Percentiles rank a stretch among this genome's conserved stretches.
phyloP scores from a whole-genome alignment of 2,888 invertebrate species.

The Chloroclystis v-ata region DNA sequence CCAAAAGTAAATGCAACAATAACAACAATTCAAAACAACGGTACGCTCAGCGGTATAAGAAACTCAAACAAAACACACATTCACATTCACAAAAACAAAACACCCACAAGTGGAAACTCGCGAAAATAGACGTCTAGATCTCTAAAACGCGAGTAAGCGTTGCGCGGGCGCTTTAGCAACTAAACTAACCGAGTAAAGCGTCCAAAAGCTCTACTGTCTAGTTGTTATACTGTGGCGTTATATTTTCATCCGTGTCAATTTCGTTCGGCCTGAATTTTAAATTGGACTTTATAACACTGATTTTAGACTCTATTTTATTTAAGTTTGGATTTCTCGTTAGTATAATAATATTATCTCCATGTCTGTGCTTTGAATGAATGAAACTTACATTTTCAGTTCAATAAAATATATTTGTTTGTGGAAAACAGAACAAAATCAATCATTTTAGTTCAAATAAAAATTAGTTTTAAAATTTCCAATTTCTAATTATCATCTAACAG shows the following conservation, averaged over 20 bases:
- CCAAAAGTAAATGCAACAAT: conserved; percentile 1
- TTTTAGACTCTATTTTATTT: not conserved
- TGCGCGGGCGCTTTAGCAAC: conserved; percentile 69
- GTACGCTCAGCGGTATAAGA: conserved; percentile 14
- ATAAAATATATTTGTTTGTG: too few species aligned
- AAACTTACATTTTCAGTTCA: too few species aligned
- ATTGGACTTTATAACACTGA: not conserved
- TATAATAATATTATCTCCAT: too few species aligned
- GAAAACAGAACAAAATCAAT: too few species aligned
- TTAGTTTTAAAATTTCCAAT: too few species aligned
- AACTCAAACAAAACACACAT: conserved; percentile 30
- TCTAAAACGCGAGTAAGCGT: conserved; percentile 48
- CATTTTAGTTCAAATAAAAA: too few species aligned
- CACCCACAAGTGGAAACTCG: conserved; percentile 17
- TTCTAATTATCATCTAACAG: too few species aligned
- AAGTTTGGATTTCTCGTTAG: too few species aligned
- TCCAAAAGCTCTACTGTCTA: conserved; percentile 49
- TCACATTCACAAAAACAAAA: conserved; percentile 18
- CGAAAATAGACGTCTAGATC: conserved; percentile 29
- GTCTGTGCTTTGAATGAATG: too few species aligned
- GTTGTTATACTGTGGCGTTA: conserved; percentile 9
- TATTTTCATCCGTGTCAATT: conserved; percentile 19
- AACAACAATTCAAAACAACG: not conserved
- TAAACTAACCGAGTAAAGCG: conserved; percentile 52
- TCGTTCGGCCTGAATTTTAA: not conserved